phyloP scores from a whole-genome alignment of 2,888 invertebrate genomes.

The Pollenia amentaria region DNA sequence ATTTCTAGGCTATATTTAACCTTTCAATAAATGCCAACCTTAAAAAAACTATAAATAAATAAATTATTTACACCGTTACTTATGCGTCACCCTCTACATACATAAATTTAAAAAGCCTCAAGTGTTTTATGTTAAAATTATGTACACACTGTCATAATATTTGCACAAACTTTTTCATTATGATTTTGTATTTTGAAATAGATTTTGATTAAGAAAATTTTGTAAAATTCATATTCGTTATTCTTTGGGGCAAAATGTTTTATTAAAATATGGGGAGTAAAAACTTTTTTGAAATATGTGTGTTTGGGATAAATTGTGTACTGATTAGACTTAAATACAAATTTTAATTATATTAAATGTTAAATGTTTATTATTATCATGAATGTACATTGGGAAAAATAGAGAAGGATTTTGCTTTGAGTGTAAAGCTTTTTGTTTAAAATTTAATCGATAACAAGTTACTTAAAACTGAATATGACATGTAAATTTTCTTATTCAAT shows the following conservation, averaged over 20 bases:
- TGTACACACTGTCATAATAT: constrained; percentile 14
- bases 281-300: not conserved
- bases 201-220: constrained; percentile 19
- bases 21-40: too few relatives aligned
- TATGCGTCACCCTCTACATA: too few relatives aligned
- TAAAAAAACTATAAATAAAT: too few relatives aligned
- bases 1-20: too few relatives aligned
- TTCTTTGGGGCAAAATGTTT: constrained; percentile 17
- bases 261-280: not conserved
- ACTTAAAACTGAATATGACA: too few relatives aligned
- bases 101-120: not conserved
- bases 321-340: not conserved
- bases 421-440: too few relatives aligned
- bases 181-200: not conserved
- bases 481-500: too few relatives aligned
- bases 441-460: too few relatives aligned
- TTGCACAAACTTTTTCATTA: constrained; percentile 25
- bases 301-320: constrained; percentile 1
- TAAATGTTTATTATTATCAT: too few relatives aligned
- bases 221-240: constrained; percentile 13
- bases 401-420: too few relatives aligned
- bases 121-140: constrained; percentile 25
- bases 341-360: not conserved
- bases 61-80: too few relatives aligned
- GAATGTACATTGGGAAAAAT: too few relatives aligned